A percentile compares a stretch with the other conserved stretches of the same genome.
phyloP scores from a whole-genome alignment of 2,888 invertebrate species.

The Polydrusus pterygomalis region DNA sequence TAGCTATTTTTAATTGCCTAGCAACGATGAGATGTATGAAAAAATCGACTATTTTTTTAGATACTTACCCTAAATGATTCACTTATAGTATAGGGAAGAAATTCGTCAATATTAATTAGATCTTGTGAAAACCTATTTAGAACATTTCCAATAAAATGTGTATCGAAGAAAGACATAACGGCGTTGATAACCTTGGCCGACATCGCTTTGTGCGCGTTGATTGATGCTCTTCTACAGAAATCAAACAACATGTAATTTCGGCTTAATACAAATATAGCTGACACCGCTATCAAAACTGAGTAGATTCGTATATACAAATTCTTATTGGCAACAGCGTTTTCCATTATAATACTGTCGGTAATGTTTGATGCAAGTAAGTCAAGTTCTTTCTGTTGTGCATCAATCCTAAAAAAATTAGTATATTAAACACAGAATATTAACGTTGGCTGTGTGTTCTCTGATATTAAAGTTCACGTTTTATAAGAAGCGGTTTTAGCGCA shows the following conservation, averaged over 20 bases:
- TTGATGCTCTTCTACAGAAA: slow-evolving; percentile 84
- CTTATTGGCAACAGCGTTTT: slow-evolving; percentile 46
- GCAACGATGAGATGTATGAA: no score
- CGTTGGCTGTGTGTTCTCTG: no score
- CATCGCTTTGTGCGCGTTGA: slow-evolving; percentile 64
- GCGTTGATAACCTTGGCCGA: slow-evolving; percentile 60
- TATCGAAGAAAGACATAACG: slow-evolving; percentile 64
- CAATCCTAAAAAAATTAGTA: slow-evolving; percentile 59
- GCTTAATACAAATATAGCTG: slow-evolving; percentile 51
- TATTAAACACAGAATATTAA: no score
- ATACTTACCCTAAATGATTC: slow-evolving; percentile 60
- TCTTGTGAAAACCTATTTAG: slow-evolving; percentile 66
- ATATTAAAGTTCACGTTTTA: no score
- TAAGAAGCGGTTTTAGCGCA: no score
- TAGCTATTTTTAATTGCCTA: no score
- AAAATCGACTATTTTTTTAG: no score
- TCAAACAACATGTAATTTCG: slow-evolving; percentile 76
- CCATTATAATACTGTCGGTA: slow-evolving; percentile 35
- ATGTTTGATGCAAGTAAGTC: slow-evolving; percentile 44
- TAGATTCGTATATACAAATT: slow-evolving; percentile 56
- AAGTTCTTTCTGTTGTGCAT: slow-evolving; percentile 57
- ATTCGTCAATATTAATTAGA: slow-evolving; percentile 63
- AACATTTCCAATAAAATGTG: slow-evolving; percentile 65
- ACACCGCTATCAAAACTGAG: slow-evolving; percentile 54
- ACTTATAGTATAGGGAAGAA: slow-evolving; percentile 59